These are phyloP conservation scores for Cephus pulcher DNA, from an alignment of 2,888 invertebrate genomes.

Conservation along the genomic window DNA sequence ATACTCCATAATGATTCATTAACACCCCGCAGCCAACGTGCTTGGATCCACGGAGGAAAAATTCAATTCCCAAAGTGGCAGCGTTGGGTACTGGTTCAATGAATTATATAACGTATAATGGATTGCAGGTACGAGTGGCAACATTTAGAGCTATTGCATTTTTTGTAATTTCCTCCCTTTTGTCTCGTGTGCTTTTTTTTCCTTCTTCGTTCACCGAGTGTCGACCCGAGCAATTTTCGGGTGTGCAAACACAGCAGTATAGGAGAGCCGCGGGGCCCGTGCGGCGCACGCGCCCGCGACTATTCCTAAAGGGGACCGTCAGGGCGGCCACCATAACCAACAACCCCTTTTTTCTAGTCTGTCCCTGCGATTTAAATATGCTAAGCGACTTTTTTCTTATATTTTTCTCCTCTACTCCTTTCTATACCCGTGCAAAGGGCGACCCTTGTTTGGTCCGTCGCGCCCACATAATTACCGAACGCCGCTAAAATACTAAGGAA, in stretches of 20 bases:
- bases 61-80: background rate
- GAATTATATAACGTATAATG: too few species aligned
- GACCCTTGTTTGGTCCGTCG: constrained; percentile 63
- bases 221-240: constrained; percentile 18
- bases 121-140: too few species aligned
- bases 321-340: constrained; percentile 9
- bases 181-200: constrained; percentile 12
- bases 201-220: constrained; percentile 7
- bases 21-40: constrained; percentile 5
- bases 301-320: background rate
- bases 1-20: background rate
- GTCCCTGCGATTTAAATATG: constrained; percentile 46
- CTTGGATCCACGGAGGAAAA: background rate
- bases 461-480: constrained; percentile 65
- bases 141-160: constrained; percentile 9
- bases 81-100: too few species aligned
- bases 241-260: constrained; percentile 8
- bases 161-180: constrained; percentile 20
- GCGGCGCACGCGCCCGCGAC: constrained; percentile 18
- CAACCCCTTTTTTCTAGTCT: constrained; percentile 46
- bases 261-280: background rate
- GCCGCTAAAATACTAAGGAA: constrained; percentile 25
- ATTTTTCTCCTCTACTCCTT: constrained; percentile 11
- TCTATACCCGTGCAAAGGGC: constrained; percentile 17
- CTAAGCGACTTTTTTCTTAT: constrained; percentile 29